Conservation (phyloP, 2,113 vertebrate genomes). For the Cyprinodon tularosa region DNA sequence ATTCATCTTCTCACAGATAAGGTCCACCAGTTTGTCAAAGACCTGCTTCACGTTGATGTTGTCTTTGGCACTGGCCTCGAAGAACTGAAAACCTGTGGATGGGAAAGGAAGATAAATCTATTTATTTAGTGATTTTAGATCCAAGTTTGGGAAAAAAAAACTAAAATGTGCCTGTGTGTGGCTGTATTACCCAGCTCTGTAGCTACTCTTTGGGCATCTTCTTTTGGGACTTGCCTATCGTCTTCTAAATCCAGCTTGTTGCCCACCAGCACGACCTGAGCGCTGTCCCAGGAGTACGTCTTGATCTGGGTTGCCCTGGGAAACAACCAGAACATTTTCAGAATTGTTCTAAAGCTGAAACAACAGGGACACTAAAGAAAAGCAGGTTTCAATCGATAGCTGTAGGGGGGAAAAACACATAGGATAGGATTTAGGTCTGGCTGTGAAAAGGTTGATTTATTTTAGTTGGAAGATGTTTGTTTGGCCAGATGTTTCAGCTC, state of each 20-base stretch:
- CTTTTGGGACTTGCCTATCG: constrained; percentile 80
- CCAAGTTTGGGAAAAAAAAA: too few species aligned
- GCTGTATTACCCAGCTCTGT: constrained; percentile 78
- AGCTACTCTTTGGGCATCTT: constrained; percentile 78
- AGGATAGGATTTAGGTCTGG: too few species aligned
- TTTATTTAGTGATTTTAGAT: not conserved
- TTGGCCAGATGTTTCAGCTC: too few species aligned
- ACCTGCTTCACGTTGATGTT: constrained; percentile 91
- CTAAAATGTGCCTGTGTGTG: not conserved
- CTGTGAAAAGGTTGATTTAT: not conserved
- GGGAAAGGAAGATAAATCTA: not conserved
- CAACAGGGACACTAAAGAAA: not conserved
- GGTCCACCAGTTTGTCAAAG: constrained; percentile 88
- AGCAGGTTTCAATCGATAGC: not conserved
- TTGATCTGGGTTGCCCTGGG: constrained; percentile 88
- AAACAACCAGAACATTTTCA: constrained; percentile 25
- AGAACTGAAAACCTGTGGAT: constrained; percentile 87
- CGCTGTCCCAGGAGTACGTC: constrained; percentile 88
- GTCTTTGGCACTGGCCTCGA: constrained; percentile 91
- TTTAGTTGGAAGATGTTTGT: not conserved
- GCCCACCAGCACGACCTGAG: constrained; percentile 85
- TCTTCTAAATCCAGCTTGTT: constrained; percentile 88
- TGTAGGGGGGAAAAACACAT: too few species aligned
- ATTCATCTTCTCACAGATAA: constrained; percentile 91
- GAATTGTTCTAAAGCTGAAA: not conserved